A percentile compares a stretch with the other conserved stretches of the same genome.
These are phyloP conservation scores for Galaxias olidus DNA, from an alignment of 2,797 vertebrate genomes.

Conservation along the genomic window DNA sequence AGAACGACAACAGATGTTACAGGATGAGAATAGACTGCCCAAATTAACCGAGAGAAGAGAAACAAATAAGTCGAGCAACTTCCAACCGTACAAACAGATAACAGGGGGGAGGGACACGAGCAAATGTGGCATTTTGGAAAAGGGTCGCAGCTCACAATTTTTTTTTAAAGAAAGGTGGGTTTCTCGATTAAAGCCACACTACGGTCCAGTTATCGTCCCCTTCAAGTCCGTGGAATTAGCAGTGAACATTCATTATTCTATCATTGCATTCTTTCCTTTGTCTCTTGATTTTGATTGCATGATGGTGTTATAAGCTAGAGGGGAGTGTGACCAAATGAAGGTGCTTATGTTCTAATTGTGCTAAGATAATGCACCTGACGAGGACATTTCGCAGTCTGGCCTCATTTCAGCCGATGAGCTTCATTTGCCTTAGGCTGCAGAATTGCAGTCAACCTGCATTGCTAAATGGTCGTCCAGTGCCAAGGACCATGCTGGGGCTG, in stretches of 20 bases:
- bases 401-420: conserved; percentile 73
- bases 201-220: too few species aligned
- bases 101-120: too few species aligned
- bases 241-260: too few species aligned
- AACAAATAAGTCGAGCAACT: not conserved
- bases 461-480: conserved; percentile 67
- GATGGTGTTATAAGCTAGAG: conserved; percentile 12
- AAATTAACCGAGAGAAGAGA: not conserved
- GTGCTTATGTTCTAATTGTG: conserved; percentile 61
- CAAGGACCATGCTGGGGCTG: conserved; percentile 63
- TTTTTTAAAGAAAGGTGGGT: too few species aligned
- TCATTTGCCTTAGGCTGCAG: conserved; percentile 71
- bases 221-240: too few species aligned
- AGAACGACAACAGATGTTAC: conserved; percentile 54
- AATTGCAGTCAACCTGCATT: conserved; percentile 64
- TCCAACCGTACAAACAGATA: too few species aligned
- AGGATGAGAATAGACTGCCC: not conserved
- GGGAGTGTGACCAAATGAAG: conserved; percentile 55
- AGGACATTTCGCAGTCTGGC: conserved; percentile 72
- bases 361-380: conserved; percentile 77
- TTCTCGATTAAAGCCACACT: too few species aligned
- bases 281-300: not conserved
- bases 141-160: too few species aligned
- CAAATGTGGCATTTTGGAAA: too few species aligned
- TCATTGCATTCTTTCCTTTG: not conserved